Evolutionary conservation across 2,797 vertebrate genomes (phyloP).

Genomic region (Pelodytes ibericus): DNA sequence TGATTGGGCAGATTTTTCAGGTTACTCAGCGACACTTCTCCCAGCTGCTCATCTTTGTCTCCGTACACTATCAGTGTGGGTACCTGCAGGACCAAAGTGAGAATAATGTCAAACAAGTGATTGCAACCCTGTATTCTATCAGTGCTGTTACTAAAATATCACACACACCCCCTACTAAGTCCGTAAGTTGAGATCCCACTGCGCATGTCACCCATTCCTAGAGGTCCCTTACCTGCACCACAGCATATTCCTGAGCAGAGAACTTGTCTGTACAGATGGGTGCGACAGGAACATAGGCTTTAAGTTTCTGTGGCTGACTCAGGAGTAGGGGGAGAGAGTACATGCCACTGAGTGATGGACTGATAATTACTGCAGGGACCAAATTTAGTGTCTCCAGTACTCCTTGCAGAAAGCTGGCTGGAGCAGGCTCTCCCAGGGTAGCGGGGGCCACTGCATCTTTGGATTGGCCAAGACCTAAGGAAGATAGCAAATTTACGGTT

Average conservation of each 20-base stretch:
- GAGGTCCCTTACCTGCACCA: conserved; percentile 74
- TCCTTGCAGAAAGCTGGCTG: conserved; percentile 79
- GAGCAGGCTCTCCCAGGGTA: conserved; percentile 77
- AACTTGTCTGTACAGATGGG: conserved; percentile 96
- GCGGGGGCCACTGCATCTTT: conserved; percentile 77
- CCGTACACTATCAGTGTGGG: conserved; percentile 90
- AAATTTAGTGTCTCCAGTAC: conserved; percentile 80
- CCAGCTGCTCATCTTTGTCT: conserved; percentile 85
- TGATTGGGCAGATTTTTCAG: conserved; percentile 85
- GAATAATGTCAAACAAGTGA: not conserved
- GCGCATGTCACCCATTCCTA: not conserved
- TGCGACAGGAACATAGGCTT: conserved; percentile 87
- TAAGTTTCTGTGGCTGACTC: conserved; percentile 77
- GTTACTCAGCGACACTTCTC: conserved; percentile 81
- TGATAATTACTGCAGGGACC: conserved; percentile 83
- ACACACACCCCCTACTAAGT: not conserved
- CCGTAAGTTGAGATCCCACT: not conserved
- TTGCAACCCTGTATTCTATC: too few species aligned
- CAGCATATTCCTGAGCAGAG: conserved; percentile 75
- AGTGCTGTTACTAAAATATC: too few species aligned
- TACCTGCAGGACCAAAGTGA: conserved; percentile 69
- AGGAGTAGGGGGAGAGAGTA: conserved; percentile 92
- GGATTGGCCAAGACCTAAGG: conserved; percentile 83
- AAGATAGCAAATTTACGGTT: not conserved
- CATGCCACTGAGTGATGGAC: conserved; percentile 95